Conservation (phyloP, 2,113 vertebrate species). For the Uria aalge region DNA sequence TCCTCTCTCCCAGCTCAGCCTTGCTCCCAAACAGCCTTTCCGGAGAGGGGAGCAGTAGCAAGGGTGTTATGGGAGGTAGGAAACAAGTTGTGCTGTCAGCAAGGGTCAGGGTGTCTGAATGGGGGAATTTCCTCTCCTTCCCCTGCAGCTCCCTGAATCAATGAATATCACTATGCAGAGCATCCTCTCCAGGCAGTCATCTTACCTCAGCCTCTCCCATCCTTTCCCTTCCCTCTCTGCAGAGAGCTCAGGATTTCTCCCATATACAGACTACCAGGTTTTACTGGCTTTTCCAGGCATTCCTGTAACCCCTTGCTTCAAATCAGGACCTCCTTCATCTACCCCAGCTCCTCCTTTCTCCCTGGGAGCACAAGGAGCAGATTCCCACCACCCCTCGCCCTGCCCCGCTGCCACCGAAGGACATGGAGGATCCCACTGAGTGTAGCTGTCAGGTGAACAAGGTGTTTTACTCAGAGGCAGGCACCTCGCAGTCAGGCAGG, state of each 20-base stretch:
- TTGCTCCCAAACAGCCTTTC: not conserved
- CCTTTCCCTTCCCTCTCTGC: not conserved
- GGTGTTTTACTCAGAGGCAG: not conserved
- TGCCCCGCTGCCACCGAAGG: not conserved
- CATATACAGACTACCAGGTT: not conserved
- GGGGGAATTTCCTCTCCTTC: not conserved
- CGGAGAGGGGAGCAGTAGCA: not conserved
- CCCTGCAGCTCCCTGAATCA: not conserved
- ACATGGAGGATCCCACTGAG: not conserved
- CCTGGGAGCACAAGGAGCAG: not conserved
- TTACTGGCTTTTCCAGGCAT: not conserved
- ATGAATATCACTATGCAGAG: not conserved
- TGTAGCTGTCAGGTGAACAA: not conserved
- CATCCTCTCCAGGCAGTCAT: not conserved
- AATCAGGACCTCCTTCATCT: not conserved
- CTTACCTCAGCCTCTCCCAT: not conserved
- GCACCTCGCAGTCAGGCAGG: fast-evolving
- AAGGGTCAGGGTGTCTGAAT: not conserved
- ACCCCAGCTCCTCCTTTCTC: not conserved
- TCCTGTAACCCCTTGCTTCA: not conserved
- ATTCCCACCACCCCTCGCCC: not conserved
- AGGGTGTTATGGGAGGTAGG: not conserved
- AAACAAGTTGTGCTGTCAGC: not conserved
- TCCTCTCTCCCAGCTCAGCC: not conserved
- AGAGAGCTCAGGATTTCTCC: not conserved